Evolutionary conservation across 2,797 vertebrate genomes (phyloP), one percentile per base, ranked within the genome.

Genomic region (Vespertilio murinus): DNA sequence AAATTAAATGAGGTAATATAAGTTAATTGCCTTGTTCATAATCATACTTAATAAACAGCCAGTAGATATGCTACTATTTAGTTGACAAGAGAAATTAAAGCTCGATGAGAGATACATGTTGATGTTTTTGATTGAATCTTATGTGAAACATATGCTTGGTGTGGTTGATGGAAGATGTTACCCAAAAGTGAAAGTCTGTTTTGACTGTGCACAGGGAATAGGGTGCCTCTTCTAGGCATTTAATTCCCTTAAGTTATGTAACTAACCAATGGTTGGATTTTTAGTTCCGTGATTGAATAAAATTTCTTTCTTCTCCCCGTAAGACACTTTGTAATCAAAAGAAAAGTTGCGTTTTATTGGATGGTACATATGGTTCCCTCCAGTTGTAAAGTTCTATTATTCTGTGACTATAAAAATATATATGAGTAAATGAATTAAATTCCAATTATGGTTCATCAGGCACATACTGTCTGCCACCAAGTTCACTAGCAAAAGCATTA

Each of bases 271-370:
- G 38, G 67, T 5, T 78, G 11, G 18, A 30, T 35, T 85, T 94
- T 86, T 35, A 33, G n/a, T 88, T 94, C 6, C 65, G 38, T 61
- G 20, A 69, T 20, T 73, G 20, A 82, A 33, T 81, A 52, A 25
- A 69, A 22, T 77, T 91, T 85, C 22, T 82, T 82, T 28, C 20
- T 22, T 22, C 2, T 42, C 33, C 42, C 30, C n/a, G 71, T 70
- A 81, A 88, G 52, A 2, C 14, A 87, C 22, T 33, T 87, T 80
- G 6, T 54, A 52, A 92, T 86, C 33, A 65, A 95, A 74, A 59
- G 28, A 75, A 64, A 94, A 93, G n/a, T 47, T 45, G 70, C 81
- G 23, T 92, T 92, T 90, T 81, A 92, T 40, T n/a, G 11, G 33
- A n/a, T n/a, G 23, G 42, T 23, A 45, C 23, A 64, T 42, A 45